phyloP scores from a whole-genome alignment of 2,113 vertebrate species.

The Morone chrysops region DNA sequence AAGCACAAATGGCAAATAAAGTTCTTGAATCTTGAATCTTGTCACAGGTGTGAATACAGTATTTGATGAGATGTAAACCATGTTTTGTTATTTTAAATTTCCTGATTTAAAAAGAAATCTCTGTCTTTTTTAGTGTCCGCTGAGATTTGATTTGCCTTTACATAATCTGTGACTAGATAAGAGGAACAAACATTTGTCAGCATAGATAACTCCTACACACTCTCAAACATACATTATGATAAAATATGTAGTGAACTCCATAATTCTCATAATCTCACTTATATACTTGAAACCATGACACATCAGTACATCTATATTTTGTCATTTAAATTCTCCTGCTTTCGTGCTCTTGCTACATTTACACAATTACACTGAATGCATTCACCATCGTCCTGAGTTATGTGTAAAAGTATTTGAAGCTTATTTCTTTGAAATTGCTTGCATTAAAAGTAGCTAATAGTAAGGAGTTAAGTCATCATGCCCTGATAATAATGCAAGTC shows the following conservation, averaged over 20 bases:
- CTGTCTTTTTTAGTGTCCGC: background rate
- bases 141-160: background rate
- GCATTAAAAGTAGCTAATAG: slow-evolving; percentile 13
- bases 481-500: slow-evolving; percentile 1
- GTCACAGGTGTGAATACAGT: background rate
- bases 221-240: background rate
- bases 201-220: background rate
- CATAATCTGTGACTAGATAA: too few relatives aligned
- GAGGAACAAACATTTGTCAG: too few relatives aligned
- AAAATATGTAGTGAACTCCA: background rate
- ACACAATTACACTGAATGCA: background rate
- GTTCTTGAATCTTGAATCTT: too few relatives aligned
- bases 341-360: background rate
- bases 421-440: background rate
- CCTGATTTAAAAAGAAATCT: background rate
- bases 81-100: background rate
- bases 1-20: too few relatives aligned
- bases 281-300: background rate
- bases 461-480: background rate
- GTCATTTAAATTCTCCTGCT: background rate
- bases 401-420: slow-evolving; percentile 3
- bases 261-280: background rate
- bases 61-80: background rate
- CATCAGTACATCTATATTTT: background rate
- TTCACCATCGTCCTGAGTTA: background rate